Conservation (phyloP, 2,113 vertebrate genomes). For the Dipodomys spectabilis region DNA sequence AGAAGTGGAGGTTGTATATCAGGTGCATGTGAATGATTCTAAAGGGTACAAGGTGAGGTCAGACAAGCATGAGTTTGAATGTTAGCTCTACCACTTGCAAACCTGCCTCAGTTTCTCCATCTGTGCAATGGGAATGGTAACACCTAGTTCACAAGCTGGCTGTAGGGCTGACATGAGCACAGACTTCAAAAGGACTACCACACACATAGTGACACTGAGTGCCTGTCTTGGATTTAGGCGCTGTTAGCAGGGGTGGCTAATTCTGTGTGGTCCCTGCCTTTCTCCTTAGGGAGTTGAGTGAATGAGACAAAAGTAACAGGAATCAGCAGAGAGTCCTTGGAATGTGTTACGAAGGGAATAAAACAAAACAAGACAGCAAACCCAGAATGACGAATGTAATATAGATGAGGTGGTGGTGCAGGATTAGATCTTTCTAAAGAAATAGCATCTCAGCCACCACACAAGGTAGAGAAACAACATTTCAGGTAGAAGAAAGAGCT, state of each 20-base stretch:
- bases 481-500: not conserved
- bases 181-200: not conserved
- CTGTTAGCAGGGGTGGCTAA: not conserved
- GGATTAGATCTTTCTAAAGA: not conserved
- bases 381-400: constrained; percentile 4
- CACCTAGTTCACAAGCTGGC: not conserved
- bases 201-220: not conserved
- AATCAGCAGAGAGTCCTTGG: not conserved
- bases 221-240: not conserved
- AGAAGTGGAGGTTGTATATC: not conserved
- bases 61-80: constrained; percentile 29
- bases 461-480: constrained; percentile 9
- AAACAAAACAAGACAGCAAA: constrained; percentile 51
- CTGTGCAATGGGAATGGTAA: constrained; percentile 8
- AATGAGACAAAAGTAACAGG: constrained; percentile 38
- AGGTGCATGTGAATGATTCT: no score
- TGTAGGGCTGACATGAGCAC: not conserved
- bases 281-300: not conserved
- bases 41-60: not conserved
- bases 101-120: constrained; percentile 32
- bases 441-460: not conserved
- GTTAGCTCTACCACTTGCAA: constrained; percentile 11
- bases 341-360: not conserved
- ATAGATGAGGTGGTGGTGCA: not conserved
- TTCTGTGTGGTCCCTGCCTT: constrained; percentile 21